These are phyloP conservation scores for Brenthis daphne DNA, from an alignment of 2,888 invertebrate species.

Conservation along the genomic window DNA sequence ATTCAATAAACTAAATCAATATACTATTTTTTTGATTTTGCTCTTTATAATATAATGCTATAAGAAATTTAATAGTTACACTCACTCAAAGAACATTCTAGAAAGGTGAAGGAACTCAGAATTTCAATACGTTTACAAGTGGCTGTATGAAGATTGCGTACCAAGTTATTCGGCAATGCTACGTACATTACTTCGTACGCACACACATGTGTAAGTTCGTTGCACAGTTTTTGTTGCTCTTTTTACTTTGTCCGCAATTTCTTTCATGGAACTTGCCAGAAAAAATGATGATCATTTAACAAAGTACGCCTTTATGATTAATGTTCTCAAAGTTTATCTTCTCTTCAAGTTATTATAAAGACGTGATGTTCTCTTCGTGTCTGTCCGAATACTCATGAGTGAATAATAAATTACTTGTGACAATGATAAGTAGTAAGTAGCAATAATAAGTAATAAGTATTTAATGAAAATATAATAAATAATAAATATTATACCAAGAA, in stretches of 20 bases:
- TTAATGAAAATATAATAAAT: neutral
- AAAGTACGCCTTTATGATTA: slow-evolving; percentile 20
- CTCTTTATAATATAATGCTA: too few relatives aligned
- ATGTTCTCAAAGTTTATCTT: slow-evolving; percentile 20
- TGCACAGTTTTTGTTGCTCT: slow-evolving; percentile 26
- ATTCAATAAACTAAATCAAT: slow-evolving; percentile 3
- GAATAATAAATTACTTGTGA: neutral
- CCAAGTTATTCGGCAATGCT: slow-evolving; percentile 19
- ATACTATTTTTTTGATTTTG: slow-evolving; percentile 31
- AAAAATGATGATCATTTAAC: slow-evolving; percentile 23
- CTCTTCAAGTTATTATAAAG: slow-evolving; percentile 8
- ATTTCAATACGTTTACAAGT: slow-evolving; percentile 25
- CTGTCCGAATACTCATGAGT: slow-evolving; percentile 1
- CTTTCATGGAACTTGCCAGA: slow-evolving; percentile 19
- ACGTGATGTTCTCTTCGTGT: slow-evolving; percentile 3
- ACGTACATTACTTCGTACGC: slow-evolving; percentile 18
- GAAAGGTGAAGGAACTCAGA: slow-evolving; percentile 32
- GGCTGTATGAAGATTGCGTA: slow-evolving; percentile 18
- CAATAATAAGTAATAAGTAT: neutral
- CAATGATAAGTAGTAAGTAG: neutral
- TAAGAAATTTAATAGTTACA: too few relatives aligned
- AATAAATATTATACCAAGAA: neutral
- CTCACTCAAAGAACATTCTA: slow-evolving; percentile 16
- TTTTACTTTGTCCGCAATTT: slow-evolving; percentile 29
- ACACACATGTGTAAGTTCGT: slow-evolving; percentile 31